phyloP scores from a whole-genome alignment of 2,113 vertebrate species.

The Cyanoderma ruficeps region DNA sequence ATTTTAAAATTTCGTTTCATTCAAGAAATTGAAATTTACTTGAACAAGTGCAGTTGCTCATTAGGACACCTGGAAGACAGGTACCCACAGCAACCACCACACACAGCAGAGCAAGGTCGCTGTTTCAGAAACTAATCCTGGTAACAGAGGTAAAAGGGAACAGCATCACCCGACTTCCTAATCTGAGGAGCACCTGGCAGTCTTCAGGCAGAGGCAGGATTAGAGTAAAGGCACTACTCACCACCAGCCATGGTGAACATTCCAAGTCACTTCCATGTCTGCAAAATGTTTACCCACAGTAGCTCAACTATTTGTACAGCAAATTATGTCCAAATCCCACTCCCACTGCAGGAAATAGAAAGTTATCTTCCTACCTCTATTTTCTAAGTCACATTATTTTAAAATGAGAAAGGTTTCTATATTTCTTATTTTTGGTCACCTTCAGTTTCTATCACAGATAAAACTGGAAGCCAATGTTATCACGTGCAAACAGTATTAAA shows the following conservation, averaged over 20 bases:
- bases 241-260: fast-evolving
- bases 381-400: neutral
- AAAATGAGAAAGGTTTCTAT: neutral
- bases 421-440: neutral
- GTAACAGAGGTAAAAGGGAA: neutral
- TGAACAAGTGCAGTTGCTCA: neutral
- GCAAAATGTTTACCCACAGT: neutral
- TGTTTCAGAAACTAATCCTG: neutral
- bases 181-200: neutral
- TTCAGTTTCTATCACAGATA: neutral
- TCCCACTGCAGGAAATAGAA: neutral
- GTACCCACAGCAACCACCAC: neutral
- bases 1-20: neutral
- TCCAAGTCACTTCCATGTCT: neutral
- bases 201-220: neutral
- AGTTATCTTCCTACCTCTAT: neutral
- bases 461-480: neutral
- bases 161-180: neutral
- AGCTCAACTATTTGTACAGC: neutral
- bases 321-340: neutral
- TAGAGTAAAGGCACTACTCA: neutral
- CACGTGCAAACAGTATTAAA: constrained; percentile 6
- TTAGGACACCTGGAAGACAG: neutral
- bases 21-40: neutral
- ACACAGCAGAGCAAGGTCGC: neutral